Evolutionary conservation across 2,113 vertebrate species (phyloP), one percentile per base, ranked within the genome.

Genomic region (Pterocles burchelli): DNA sequence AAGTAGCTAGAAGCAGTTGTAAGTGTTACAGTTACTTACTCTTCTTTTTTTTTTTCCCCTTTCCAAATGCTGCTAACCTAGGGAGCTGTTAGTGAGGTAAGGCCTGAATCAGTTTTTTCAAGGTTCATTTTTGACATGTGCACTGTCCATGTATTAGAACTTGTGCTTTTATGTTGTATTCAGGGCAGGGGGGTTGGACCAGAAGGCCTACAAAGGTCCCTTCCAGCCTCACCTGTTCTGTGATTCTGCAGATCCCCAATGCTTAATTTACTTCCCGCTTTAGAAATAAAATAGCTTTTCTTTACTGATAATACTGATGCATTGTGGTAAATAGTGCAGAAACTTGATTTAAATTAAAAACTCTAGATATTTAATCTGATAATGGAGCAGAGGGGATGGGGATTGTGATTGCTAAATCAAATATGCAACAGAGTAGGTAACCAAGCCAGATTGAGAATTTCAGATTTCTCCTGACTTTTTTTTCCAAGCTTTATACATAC

Each of bases 41-140:
- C 13, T 31, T 54, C 10, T 28, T 8, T 0, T 11, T 58, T 34
- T 26, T 45, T 34, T 4, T 24, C 13, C 8, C 16, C 5, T 33
- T 89, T 93, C 75, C 85, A 75, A 74, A 90, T 49, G 94, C 95
- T 95, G 91, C 93, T 90, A 72, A 77, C 95, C 76, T 96, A 98
- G 98, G 98, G 97, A 97, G 97, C 97, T 3, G 52, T 97, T 93
- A 95, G 96, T 83, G 98, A 98, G 97, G 98, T 98, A 98, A 98
- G 98, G 51, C 33, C 73, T 63, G 58, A n/a, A 41, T n/a, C 59
- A 61, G 41, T 81, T 41, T 33, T 66, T 34, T 78, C 52, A 34
- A 65, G 58, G 17, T 49, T 95, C n/a, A 17, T 2, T 65, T 79
- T 43, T 67, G 61, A 4, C 17, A 10, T 2, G 0, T 41, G 12